phyloP scores from a whole-genome alignment of 2,888 invertebrate species.

The Eupeodes luniger region DNA sequence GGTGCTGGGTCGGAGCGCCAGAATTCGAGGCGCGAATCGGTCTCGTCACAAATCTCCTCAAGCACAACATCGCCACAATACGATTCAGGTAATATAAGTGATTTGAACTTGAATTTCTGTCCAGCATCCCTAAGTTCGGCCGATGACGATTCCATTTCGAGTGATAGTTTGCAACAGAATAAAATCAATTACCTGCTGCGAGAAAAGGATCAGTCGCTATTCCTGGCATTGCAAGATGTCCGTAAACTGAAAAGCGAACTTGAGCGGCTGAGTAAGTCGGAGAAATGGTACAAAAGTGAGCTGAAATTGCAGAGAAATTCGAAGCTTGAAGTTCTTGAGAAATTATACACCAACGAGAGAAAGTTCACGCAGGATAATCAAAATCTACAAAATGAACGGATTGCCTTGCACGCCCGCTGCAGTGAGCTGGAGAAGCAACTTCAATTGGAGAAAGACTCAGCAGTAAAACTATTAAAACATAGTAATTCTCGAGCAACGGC shows the following conservation, averaged over 20 bases:
- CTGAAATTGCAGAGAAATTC: constrained; percentile 80
- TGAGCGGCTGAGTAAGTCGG: constrained; percentile 82
- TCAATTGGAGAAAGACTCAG: constrained; percentile 72
- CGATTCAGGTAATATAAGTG: constrained; percentile 76
- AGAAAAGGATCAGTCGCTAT: constrained; percentile 78
- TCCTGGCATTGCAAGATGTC: constrained; percentile 80
- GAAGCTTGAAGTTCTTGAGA: constrained; percentile 81
- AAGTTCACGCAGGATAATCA: constrained; percentile 83
- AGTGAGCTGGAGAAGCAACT: constrained; percentile 78
- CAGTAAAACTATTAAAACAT: constrained; percentile 38
- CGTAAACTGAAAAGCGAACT: constrained; percentile 81
- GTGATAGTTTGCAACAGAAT: constrained; percentile 36
- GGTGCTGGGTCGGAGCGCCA: constrained; percentile 26
- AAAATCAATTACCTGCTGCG: constrained; percentile 61
- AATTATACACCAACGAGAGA: constrained; percentile 82
- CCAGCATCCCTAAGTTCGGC: constrained; percentile 54
- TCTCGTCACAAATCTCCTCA: constrained; percentile 56
- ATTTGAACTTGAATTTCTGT: constrained; percentile 49
- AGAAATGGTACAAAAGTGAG: constrained; percentile 83
- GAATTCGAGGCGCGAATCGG: constrained; percentile 58
- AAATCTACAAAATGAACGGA: constrained; percentile 80
- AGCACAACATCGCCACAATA: constrained; percentile 62
- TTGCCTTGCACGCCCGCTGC: constrained; percentile 79
- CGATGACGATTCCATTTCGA: constrained; percentile 57
- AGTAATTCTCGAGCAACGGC: neutral